Evolutionary conservation across 1,140 invertebrate species (phyloP).

Genomic region (Hermetia illucens): DNA sequence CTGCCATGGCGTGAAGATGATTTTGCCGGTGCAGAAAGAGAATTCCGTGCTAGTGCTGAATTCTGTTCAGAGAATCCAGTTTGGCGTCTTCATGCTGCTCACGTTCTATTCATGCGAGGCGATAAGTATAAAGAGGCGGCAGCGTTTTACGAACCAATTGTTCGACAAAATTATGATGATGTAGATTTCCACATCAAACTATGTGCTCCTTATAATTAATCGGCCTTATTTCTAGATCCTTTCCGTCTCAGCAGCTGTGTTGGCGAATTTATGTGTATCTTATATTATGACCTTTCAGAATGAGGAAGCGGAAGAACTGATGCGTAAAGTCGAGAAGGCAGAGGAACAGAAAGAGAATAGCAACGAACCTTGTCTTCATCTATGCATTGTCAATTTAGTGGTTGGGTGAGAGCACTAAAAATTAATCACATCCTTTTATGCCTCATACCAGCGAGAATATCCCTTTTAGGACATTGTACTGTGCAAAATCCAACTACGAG

Average conservation of each 20-base stretch:
- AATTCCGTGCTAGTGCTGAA: slow-evolving; percentile 91
- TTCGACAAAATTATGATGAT: slow-evolving; percentile 92
- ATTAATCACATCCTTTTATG: not conserved
- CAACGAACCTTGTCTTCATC: slow-evolving; percentile 90
- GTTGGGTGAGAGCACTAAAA: slow-evolving; percentile 56
- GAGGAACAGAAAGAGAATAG: slow-evolving; percentile 87
- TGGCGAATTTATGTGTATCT: slow-evolving; percentile 96
- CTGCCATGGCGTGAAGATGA: slow-evolving; percentile 98
- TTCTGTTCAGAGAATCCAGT: slow-evolving; percentile 95
- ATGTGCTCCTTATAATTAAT: not conserved
- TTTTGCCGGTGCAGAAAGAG: slow-evolving; percentile 87
- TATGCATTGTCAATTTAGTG: slow-evolving; percentile 98
- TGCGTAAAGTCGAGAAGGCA: slow-evolving; percentile 93
- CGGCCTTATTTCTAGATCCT: slow-evolving; percentile 50
- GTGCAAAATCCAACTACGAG: slow-evolving; percentile 98
- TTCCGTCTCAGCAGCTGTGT: slow-evolving; percentile 87
- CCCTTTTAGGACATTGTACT: slow-evolving; percentile 95
- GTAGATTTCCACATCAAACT: slow-evolving; percentile 35
- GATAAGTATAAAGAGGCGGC: slow-evolving; percentile 97
- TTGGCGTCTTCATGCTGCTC: slow-evolving; percentile 96
- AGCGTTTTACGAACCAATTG: slow-evolving; percentile 96
- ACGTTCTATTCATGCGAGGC: slow-evolving; percentile 98
- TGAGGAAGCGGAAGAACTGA: slow-evolving; percentile 96
- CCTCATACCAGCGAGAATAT: slow-evolving; percentile 89
- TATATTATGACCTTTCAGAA: slow-evolving; percentile 99